Base-by-base conservation (phyloP, 1,140 invertebrate species). In the Nasonia longicornis region DNA sequence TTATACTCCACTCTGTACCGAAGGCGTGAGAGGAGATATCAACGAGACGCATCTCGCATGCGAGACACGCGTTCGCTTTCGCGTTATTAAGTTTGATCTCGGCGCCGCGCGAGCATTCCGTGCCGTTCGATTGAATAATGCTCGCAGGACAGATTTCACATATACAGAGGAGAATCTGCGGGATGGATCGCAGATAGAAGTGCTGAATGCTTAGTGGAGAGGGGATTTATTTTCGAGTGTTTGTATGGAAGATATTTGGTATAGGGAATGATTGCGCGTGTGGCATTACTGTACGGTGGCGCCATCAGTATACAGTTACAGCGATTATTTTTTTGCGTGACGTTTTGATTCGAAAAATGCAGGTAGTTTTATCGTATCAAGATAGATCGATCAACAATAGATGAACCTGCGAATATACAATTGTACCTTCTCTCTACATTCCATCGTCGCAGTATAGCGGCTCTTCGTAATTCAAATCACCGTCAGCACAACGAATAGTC, bases 11-110 rank as follows among this genome's bases (percentile, higher is more conserved):
- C 84, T 84, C 87, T 86, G 86, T 86, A 84, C 86, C 7, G 70
- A 86, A 82, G 26, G 26, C 86, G 87, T 84, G 80, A 81, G 86
- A 77, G 84, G 0, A 6, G 85, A 42, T 76, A 76, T 31, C 64
- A n/a, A 76, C 82, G 75, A 4, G 31, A 79, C 83, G 74, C 63
- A 87, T 87, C 87, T 85, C 83, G 86, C 84, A 87, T 87, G 86
- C 87, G 79, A 84, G 82, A 82, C 86, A 85, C 86, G 85, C 85
- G 58, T 38, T 26, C 64, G 81, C 79, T 72, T 82, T 82, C 84
- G 83, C 86, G 86, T 89, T 89, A 90, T 90, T 90, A 90, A 90
- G 87, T 88, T 89, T 87, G 88, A 89, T 42, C 38, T 89, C 88
- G 86, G 82, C 80, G 89, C 90, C 88, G 89, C 89, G 73, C 84